Percentiles rank a stretch among this genome's conserved stretches.
Evolutionary conservation across 2,113 vertebrate species (phyloP).

Genomic region (Pongo abelii): DNA sequence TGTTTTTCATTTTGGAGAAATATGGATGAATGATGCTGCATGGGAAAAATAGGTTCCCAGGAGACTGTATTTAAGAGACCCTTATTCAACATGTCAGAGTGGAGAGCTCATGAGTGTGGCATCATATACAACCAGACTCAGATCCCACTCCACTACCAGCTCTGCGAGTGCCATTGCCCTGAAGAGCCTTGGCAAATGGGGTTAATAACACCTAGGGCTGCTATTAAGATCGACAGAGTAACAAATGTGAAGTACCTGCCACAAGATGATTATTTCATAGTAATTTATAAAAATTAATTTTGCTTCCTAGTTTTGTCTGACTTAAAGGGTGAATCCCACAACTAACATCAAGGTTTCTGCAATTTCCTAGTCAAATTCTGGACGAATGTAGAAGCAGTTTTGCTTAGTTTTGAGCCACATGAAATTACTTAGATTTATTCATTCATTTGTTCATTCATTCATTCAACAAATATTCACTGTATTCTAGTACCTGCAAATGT

Average conservation of each 20-base stretch:
- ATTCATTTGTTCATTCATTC: background rate
- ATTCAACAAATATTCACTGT: background rate
- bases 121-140: no score
- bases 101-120: background rate
- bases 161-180: background rate
- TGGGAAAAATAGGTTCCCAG: background rate
- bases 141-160: background rate
- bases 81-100: background rate
- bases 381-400: background rate
- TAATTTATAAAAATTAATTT: background rate
- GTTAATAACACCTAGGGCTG: background rate
- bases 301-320: background rate
- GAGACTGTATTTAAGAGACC: background rate
- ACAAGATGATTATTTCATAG: background rate
- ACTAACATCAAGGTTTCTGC: background rate
- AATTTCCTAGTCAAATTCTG: background rate
- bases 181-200: accelerated
- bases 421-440: background rate
- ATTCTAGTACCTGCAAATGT: background rate
- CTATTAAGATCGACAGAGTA: background rate
- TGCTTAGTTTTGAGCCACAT: background rate
- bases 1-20: background rate
- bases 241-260: no score
- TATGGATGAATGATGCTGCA: background rate
- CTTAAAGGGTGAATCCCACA: background rate